Conservation (phyloP, 2,113 vertebrate species). For the Pavo muticus region DNA sequence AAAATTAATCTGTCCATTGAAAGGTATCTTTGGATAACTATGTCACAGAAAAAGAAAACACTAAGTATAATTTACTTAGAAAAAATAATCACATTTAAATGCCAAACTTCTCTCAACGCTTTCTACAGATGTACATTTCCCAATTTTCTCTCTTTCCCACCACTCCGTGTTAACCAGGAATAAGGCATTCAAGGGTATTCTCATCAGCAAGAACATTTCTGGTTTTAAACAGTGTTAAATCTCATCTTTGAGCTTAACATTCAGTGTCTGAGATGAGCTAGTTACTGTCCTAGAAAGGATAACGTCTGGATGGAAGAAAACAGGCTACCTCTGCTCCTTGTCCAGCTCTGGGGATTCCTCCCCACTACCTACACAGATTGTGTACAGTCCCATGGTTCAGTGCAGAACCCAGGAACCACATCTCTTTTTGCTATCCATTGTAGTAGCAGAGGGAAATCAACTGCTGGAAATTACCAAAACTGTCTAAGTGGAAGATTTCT, state of each 20-base stretch:
- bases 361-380: not conserved
- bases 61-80: not conserved
- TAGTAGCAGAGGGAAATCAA: not conserved
- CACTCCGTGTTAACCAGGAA: not conserved
- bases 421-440: not conserved
- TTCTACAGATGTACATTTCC: not conserved
- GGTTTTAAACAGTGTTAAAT: not conserved
- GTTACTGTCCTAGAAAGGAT: not conserved
- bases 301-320: not conserved
- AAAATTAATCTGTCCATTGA: not conserved
- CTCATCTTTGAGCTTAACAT: not conserved
- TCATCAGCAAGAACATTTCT: not conserved
- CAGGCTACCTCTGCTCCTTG: not conserved
- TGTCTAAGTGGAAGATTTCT: not conserved
- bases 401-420: not conserved
- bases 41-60: not conserved
- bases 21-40: conserved; percentile 28
- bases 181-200: not conserved
- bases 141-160: not conserved
- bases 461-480: not conserved
- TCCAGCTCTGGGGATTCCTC: not conserved
- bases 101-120: not conserved
- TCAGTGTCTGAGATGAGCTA: not conserved
- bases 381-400: not conserved
- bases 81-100: not conserved